Evolutionary conservation across 2,113 vertebrate species (phyloP), one percentile per base, ranked within the genome.

Genomic region (Poeciliopsis turrubarensis): DNA sequence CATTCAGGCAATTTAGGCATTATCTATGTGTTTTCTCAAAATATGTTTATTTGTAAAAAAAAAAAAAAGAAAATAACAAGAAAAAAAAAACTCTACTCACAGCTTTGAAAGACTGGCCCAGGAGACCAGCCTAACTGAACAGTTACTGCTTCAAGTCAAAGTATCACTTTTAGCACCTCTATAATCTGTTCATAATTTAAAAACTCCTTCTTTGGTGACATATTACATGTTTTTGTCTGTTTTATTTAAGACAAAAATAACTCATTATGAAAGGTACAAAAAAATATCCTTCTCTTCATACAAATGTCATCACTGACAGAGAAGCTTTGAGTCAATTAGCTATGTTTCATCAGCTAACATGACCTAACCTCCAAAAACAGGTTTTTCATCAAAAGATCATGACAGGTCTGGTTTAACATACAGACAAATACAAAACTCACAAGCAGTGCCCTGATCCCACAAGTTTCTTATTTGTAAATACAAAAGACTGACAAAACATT

Each of bases 391-490:
- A 71, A 4, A 39, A 78, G 61, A 89, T 76, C 85, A 60, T 84
- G 37, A 60, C 4, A 78, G 75, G 75, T 65, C 73, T 86, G 80
- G 76, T 79, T 82, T 87, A 54, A 74, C 60, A 82, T 63, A 74
- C 67, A 84, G 74, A 73, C 68, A 61, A 26, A 71, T 62, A 29
- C 7, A 34, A 70, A 54, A 26, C 60, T 81, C 65, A 84, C 75
- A 81, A 84, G 67, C 47, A 73, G 27, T 34, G 32, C 39, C 29
- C 27, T 76, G 54, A 74, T 26, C 62, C 51, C 32, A 65, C 75
- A 82, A 12, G 47, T 15, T 2, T 31, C 31, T 68, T 60, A 77
- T 81, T 70, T 81, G 62, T 47, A 15, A 60, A 70, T 34, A 83
- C 75, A 81, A 83, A 72, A 80, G 26, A 78, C 68, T 39, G 51